Evolutionary conservation across 1,140 invertebrate genomes (phyloP).

Genomic region (Samia ricini): DNA sequence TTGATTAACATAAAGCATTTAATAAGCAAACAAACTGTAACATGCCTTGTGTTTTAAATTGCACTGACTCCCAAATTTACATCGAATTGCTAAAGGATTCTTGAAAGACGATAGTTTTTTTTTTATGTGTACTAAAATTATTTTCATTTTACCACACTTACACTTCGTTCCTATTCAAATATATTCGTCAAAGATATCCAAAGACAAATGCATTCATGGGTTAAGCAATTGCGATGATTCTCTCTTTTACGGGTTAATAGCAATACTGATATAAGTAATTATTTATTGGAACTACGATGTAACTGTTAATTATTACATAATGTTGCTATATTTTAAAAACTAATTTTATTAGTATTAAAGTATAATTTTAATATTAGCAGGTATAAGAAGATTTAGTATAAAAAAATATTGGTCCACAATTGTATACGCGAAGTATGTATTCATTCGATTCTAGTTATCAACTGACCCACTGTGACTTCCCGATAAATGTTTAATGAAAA

Average conservation of each 20-base stretch:
- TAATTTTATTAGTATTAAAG: too few species aligned
- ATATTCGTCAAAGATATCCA: not conserved
- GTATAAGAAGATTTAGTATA: too few species aligned
- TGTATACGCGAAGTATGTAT: too few species aligned
- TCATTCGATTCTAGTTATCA: too few species aligned
- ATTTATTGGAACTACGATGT: not conserved
- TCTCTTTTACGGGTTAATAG: not conserved
- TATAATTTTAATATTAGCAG: too few species aligned
- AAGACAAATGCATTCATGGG: not conserved
- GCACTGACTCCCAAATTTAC: not conserved
- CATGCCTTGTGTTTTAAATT: not conserved
- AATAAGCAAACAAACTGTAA: not conserved
- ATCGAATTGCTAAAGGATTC: too few species aligned
- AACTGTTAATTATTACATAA: not conserved
- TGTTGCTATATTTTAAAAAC: too few species aligned
- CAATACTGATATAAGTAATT: not conserved
- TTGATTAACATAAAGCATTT: not conserved
- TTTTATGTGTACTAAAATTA: not conserved
- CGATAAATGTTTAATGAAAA: not conserved
- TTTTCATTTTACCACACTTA: not conserved
- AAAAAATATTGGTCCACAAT: too few species aligned
- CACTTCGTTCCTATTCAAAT: not conserved
- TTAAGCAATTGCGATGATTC: not conserved
- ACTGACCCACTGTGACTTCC: not conserved
- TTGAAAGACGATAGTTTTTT: too few species aligned